Base-by-base conservation (phyloP, 2,797 vertebrate species). In the Xenopus petersii region DNA sequence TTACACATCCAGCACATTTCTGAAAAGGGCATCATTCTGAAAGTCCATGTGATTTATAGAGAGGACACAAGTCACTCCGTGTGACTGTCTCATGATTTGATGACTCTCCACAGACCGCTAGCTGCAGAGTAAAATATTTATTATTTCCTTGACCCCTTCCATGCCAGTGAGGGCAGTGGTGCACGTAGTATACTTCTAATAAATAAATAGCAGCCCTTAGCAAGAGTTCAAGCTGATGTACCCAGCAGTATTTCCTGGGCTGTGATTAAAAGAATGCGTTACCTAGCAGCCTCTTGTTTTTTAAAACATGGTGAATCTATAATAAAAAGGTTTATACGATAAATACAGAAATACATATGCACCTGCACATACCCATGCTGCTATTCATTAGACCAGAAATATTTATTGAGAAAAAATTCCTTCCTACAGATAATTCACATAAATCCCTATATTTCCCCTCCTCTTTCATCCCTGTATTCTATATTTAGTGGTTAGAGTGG, bases 31-130 rank as follows among this genome's bases (percentile, higher is more conserved):
- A n/a, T 2, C 17, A 49, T 15, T 65, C 60, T 2, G 54, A 49
- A 61, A 70, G 60, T 61, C 70, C 49, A n/a, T 1, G 60, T 61
- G 36, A 36, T 46, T 80, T 77, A 72, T 72, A 74, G 56, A 10
- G 64, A 60, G 71, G 1, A 10, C 11, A 48, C 33, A 80, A 74
- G 71, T 59, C 71, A 51, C 17, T 65, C 63, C 64, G 26, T 24
- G 9, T 70, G 71, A 79, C 77, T 74, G 67, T 81, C 71, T 73
- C n/a, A 75, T 8, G 11, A 60, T 3, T 49, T 80, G 16, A 64
- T 60, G 62, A 80, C 77, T 58, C 79, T 80, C 70, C 48, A 79
- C 12, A 68, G 2, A 64, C 51, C 72, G 75, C 74, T 10, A 64
- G 68, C 58, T 67, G 21, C 74, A 68, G 48, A 71, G 71, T 71